phyloP scores from a whole-genome alignment of 2,888 invertebrate genomes.

The Pheosia gnoma region DNA sequence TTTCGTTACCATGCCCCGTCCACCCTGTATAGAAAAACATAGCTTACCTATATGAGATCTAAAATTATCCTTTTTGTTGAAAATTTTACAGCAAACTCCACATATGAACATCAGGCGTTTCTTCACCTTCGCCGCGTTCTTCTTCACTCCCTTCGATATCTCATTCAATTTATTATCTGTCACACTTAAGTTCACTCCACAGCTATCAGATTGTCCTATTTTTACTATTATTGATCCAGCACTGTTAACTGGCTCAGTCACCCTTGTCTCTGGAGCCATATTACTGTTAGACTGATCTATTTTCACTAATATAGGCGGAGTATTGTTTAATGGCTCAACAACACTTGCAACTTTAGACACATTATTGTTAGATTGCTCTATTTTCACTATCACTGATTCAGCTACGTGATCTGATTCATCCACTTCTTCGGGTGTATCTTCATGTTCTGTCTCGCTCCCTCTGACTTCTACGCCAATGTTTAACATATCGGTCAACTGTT shows the following conservation, averaged over 20 bases:
- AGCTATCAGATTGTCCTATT: slow-evolving; percentile 27
- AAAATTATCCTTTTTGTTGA: slow-evolving; percentile 71
- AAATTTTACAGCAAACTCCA: slow-evolving; percentile 67
- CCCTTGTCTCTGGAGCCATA: slow-evolving; percentile 13
- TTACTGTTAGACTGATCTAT: slow-evolving; percentile 7
- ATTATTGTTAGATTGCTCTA: slow-evolving; percentile 24
- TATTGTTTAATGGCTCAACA: too few species aligned
- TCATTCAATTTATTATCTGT: slow-evolving; percentile 21
- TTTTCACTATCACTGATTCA: slow-evolving; percentile 45
- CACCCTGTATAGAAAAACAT: neutral
- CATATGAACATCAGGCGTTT: slow-evolving; percentile 59
- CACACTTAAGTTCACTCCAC: slow-evolving; percentile 1
- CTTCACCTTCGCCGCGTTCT: slow-evolving; percentile 36
- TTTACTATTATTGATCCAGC: slow-evolving; percentile 44
- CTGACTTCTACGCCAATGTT: slow-evolving; percentile 66
- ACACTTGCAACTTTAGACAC: slow-evolving; percentile 14
- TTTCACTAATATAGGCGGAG: neutral
- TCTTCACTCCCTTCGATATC: slow-evolving; percentile 15
- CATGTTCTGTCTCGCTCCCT: slow-evolving; percentile 23
- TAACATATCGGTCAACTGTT: slow-evolving; percentile 73
- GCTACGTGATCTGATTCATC: slow-evolving; percentile 18
- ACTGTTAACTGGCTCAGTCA: slow-evolving; percentile 11
- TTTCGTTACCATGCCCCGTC: too few species aligned
- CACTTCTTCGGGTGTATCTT: slow-evolving; percentile 10
- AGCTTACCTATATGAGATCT: slow-evolving; percentile 72